Conservation (phyloP, 2,797 vertebrate species). For the Allobates femoralis region DNA sequence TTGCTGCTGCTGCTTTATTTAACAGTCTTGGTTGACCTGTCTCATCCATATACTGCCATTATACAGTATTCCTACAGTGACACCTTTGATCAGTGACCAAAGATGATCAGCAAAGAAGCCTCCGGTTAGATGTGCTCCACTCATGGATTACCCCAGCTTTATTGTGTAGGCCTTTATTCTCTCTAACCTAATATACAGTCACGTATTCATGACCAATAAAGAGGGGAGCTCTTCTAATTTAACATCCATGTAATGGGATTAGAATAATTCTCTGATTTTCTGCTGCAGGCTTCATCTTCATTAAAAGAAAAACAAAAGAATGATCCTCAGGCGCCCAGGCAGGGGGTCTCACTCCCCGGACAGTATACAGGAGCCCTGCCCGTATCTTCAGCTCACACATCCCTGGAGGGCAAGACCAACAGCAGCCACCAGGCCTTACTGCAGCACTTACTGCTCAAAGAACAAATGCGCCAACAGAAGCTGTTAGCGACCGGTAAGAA, state of each 20-base stretch:
- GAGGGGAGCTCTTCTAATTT: neutral
- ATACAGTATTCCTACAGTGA: too few species aligned
- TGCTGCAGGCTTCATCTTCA: conserved; percentile 83
- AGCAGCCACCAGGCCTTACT: conserved; percentile 97
- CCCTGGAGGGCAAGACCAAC: conserved; percentile 89
- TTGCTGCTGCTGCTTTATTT: too few species aligned
- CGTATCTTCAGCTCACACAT: conserved; percentile 78
- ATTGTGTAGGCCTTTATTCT: neutral
- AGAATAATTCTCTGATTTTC: conserved; percentile 65
- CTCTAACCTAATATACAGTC: conserved; percentile 3
- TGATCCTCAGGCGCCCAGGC: conserved; percentile 81
- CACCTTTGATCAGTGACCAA: neutral
- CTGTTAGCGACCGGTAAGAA: conserved; percentile 88
- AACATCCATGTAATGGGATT: conserved; percentile 58
- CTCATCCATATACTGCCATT: too few species aligned
- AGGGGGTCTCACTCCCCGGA: conserved; percentile 81
- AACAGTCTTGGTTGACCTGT: too few species aligned
- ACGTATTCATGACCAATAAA: conserved; percentile 26
- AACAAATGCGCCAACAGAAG: conserved; percentile 96
- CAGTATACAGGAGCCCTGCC: conserved; percentile 86
- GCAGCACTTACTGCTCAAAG: conserved; percentile 95
- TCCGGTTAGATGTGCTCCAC: neutral
- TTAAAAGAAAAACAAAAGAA: conserved; percentile 88
- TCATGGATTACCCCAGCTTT: neutral
- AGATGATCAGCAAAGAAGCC: neutral